Evolutionary conservation across 2,888 invertebrate genomes (phyloP).

Genomic region (Napeogenes inachia): DNA sequence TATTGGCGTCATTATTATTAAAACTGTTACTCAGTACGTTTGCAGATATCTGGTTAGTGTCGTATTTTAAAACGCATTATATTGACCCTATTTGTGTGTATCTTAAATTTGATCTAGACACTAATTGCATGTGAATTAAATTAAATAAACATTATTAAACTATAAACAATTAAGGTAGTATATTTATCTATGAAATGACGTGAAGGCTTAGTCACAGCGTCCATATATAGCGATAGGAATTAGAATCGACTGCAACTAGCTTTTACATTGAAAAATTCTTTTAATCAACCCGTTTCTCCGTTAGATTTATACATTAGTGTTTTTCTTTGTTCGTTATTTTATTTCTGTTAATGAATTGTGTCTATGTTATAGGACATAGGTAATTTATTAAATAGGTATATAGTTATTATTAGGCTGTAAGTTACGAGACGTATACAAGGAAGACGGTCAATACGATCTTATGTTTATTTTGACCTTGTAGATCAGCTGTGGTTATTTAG

Average conservation of each 20-base stretch:
- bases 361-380: too few species aligned
- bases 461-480: too few species aligned
- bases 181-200: neutral
- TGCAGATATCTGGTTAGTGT: too few species aligned
- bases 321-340: too few species aligned
- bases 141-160: neutral
- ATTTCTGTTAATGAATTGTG: too few species aligned
- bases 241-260: neutral
- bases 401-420: too few species aligned
- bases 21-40: neutral
- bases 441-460: too few species aligned
- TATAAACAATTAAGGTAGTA: constrained; percentile 4
- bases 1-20: neutral
- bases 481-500: too few species aligned
- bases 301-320: too few species aligned
- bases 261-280: constrained; percentile 13
- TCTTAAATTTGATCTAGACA: neutral
- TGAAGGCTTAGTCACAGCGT: neutral
- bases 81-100: neutral
- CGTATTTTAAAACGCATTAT: neutral
- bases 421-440: too few species aligned
- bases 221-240: neutral
- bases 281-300: neutral
- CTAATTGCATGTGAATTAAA: neutral
- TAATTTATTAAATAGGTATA: too few species aligned